Evolutionary conservation across 2,113 vertebrate genomes (phyloP).

Genomic region (Pao palembangensis): DNA sequence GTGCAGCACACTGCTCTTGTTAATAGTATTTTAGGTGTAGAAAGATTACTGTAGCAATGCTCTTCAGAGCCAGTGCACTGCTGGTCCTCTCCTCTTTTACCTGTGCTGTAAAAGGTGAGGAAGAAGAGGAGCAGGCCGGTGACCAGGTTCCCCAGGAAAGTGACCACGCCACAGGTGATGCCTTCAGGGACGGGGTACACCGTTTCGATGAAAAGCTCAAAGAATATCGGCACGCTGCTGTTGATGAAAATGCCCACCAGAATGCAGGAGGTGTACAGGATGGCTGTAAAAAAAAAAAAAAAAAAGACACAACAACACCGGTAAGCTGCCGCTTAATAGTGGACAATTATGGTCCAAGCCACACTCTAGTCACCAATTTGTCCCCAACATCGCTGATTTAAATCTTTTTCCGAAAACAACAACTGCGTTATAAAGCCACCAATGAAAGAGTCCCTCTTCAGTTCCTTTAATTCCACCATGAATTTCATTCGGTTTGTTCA

Average conservation of each 20-base stretch:
- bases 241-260: constrained; percentile 94
- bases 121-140: constrained; percentile 92
- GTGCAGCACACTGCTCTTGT: no score
- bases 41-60: no score
- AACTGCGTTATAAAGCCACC: constrained; percentile 17
- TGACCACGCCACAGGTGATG: constrained; percentile 96
- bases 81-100: constrained; percentile 61
- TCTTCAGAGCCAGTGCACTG: no score
- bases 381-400: constrained; percentile 32
- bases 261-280: constrained; percentile 93
- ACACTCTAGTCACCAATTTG: constrained; percentile 13
- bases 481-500: no score
- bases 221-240: constrained; percentile 95
- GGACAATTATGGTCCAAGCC: constrained; percentile 29
- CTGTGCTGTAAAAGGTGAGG: constrained; percentile 91
- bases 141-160: constrained; percentile 92
- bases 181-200: constrained; percentile 98
- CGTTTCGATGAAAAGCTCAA: constrained; percentile 95
- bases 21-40: no score
- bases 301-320: constrained; percentile 10
- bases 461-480: no score
- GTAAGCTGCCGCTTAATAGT: neutral
- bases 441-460: no score
- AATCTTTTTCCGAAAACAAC: constrained; percentile 23
- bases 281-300: constrained; percentile 73